These are phyloP conservation scores for Emesis castigata DNA, from an alignment of 2,888 invertebrate species.

Conservation along the genomic window DNA sequence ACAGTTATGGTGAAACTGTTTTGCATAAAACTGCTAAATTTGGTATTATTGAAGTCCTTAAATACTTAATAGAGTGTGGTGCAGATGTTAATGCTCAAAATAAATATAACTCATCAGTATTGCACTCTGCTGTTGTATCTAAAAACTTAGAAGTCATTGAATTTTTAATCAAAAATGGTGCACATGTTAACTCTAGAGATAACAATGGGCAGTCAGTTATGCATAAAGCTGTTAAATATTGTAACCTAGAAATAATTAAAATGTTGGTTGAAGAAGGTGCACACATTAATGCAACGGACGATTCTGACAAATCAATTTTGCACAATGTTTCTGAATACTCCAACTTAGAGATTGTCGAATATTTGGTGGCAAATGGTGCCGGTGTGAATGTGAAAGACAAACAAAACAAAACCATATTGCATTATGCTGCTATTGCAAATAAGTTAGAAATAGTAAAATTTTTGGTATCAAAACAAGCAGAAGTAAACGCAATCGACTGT, in stretches of 20 bases:
- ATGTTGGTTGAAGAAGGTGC: neutral
- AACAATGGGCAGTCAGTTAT: neutral
- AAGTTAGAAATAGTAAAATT: neutral
- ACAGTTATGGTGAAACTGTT: neutral
- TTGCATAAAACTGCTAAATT: neutral
- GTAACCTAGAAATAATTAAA: neutral
- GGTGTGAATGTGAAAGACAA: neutral
- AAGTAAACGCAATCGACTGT: neutral
- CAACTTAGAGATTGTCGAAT: neutral
- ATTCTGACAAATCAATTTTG: neutral
- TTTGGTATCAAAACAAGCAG: neutral
- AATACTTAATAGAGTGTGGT: neutral
- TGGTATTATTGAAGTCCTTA: neutral
- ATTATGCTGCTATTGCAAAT: neutral
- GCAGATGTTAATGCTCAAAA: neutral
- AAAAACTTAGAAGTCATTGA: neutral
- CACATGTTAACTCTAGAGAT: slow-evolving; percentile 4
- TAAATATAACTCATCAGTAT: neutral
- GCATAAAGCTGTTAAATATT: neutral
- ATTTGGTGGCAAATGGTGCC: neutral
- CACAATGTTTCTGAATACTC: neutral
- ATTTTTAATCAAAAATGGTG: slow-evolving; percentile 6
- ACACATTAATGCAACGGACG: neutral
- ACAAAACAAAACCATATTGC: neutral
- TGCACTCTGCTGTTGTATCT: neutral